Base-by-base conservation (phyloP, 2,888 invertebrate species). In the Catocala nupta region DNA sequence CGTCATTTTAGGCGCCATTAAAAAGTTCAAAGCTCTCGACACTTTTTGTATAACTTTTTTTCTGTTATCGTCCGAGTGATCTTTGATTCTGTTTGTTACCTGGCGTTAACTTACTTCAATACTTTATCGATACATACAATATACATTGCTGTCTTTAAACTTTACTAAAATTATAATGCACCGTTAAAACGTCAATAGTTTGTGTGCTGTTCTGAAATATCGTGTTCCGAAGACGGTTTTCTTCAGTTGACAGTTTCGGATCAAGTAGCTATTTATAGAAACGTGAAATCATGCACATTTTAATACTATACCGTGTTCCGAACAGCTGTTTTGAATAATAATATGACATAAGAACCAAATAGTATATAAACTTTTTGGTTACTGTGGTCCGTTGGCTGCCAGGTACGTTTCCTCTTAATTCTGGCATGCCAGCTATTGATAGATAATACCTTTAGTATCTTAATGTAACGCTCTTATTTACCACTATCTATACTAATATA, bases 11-110 rank as follows among this genome's bases (percentile, higher is more conserved):
- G 43, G 36, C 36, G 49, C 68, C 56, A 54, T 55, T 45, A 61
- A 66, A 68, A 71, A 81, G 80, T 79, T 81, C 78, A 78, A 77
- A 77, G 80, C 75, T 68, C 80, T 69, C 67, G 47, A 55, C 55
- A 67, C 42, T 66, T 77, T 80, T 79, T 80, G 65, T 71, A 8
- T 36, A 65, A 45, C 55, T 61, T 70, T 74, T 79, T 74, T 79
- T 77, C 65, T 59, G 59, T 68, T 65, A 65, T 67, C 52, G 55
- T 43, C 34, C 54, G 55, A 68, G 47, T 50, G 55, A 73, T 77
- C 64, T 67, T 73, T 62, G 60, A 76, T 70, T 73, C 51, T 54
- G 52, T 64, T 63, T 62, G 58, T 51, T 49, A 59, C 43, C 53
- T 64, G 55, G 53, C 54, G 13, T 51, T 62, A 36, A 58, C 54